Base-by-base conservation (phyloP, 2,888 invertebrate genomes). In the Apamea crenata region DNA sequence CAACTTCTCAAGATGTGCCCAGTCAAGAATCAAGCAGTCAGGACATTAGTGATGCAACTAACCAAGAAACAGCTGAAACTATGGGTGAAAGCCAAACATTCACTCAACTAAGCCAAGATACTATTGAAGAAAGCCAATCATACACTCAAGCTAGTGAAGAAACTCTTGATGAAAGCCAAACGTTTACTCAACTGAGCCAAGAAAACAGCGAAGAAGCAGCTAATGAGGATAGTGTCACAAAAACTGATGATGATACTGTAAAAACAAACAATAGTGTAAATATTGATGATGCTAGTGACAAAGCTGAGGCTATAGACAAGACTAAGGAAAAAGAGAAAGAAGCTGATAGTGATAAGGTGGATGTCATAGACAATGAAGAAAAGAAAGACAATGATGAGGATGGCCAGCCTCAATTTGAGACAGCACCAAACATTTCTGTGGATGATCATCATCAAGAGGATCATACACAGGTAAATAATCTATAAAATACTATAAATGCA, bases 401-500 rank as follows among this genome's bases (percentile, higher is more conserved):
- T 53, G 94, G 92, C 6, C 95, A 96, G 84, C 96, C 97, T 50
- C 95, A 97, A 87, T 97, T 97, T 94, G 96, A 97, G 82, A 97
- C 97, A 18, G 96, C 97, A 14, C 97, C 97, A 16, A 95, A 97
- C 93, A 89, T 96, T 53, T 93, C 96, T 53, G 89, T 94, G 67
- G 96, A 96, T 70, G 96, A 76, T 87, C 93, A 44, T 50, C 78
- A 81, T 68, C 95, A 96, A 76, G 97, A 96, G 83, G 97, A 97
- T 88, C 96, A 96, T 87, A 94, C 96, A 78, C 95, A 97, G 95
- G 96, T 96, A 89, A 92, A 29, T 0, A 29, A 32, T 16, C 2
- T 36, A 65, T 36, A 21, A 53, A 65, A 32, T 5, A 32, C 6
- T 6, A n/a, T 16, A 10, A 10, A 32, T 18, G 29, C 7, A 4